These are phyloP conservation scores for Epistrophe grossulariae DNA, from an alignment of 2,888 invertebrate species.

Conservation along the genomic window DNA sequence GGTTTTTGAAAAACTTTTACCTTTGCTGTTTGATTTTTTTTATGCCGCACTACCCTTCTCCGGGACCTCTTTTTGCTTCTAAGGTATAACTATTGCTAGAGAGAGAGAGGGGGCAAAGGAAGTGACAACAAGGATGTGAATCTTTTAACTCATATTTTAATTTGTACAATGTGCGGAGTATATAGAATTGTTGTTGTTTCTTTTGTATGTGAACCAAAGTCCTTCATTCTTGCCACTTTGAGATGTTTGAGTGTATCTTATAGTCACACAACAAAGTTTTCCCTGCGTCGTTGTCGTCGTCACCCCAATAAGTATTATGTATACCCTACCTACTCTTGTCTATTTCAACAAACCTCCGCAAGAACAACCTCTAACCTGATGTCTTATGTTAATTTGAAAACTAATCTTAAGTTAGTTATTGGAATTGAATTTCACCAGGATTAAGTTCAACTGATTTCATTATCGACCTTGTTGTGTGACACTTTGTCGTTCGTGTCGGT, in stretches of 20 bases:
- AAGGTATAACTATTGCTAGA: neutral
- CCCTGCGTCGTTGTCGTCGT: neutral
- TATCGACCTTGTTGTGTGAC: slow-evolving; percentile 71
- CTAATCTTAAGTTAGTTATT: slow-evolving; percentile 75
- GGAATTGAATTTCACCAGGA: slow-evolving; percentile 73
- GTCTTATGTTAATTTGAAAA: slow-evolving; percentile 76
- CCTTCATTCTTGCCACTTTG: neutral
- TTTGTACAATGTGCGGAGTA: slow-evolving; percentile 51
- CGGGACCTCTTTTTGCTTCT: neutral
- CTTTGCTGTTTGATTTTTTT: slow-evolving; percentile 28
- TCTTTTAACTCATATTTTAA: slow-evolving; percentile 58
- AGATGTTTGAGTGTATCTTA: slow-evolving; percentile 18
- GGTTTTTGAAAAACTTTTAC: slow-evolving; percentile 64
- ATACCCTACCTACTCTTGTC: neutral
- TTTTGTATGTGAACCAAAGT: neutral
- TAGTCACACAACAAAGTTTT: slow-evolving; percentile 51
- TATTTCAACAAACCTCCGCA: neutral
- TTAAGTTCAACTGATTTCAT: slow-evolving; percentile 75
- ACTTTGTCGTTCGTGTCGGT: slow-evolving; percentile 40
- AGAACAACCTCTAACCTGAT: slow-evolving; percentile 6
- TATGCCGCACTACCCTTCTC: neutral
- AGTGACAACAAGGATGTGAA: slow-evolving; percentile 37
- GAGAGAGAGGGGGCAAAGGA: neutral
- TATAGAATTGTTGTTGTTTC: neutral
- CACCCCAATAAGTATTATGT: neutral